A percentile compares a stretch with the other conserved stretches of the same genome.
These are phyloP conservation scores for Todus mexicanus DNA, from an alignment of 2,797 vertebrate genomes.

Conservation along the genomic window DNA sequence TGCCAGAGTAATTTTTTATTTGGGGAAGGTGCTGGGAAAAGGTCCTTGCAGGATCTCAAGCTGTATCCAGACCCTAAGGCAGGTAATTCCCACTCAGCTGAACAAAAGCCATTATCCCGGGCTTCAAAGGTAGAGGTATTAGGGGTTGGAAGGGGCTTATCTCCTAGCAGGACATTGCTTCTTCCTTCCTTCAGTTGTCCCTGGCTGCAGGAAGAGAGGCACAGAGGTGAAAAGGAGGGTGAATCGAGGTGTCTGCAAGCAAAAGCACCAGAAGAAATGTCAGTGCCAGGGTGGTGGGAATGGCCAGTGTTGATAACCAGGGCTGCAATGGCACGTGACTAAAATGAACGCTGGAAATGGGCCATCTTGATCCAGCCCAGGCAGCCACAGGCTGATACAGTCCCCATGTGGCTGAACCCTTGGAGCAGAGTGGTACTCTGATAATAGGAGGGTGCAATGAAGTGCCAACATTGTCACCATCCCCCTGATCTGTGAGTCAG, in stretches of 20 bases:
- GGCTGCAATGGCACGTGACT: not conserved
- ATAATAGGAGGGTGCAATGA: not conserved
- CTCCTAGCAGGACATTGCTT: not conserved
- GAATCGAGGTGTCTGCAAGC: not conserved
- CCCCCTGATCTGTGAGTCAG: accelerated
- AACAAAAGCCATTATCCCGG: not conserved
- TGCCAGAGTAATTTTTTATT: not conserved
- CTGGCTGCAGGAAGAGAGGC: not conserved
- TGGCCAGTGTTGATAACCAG: not conserved
- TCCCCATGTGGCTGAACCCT: accelerated
- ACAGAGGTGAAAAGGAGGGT: not conserved
- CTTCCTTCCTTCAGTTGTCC: not conserved
- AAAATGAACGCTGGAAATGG: not conserved
- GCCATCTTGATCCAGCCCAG: not conserved
- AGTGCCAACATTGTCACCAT: not conserved
- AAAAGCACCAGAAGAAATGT: not conserved
- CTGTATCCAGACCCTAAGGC: not conserved
- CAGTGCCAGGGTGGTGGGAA: not conserved
- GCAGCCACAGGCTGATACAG: not conserved
- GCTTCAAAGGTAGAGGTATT: not conserved
- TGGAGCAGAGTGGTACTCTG: not conserved
- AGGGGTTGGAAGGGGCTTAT: not conserved
- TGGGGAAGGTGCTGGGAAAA: not conserved
- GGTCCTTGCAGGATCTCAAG: not conserved
- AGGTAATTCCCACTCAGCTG: not conserved